phyloP scores from a whole-genome alignment of 2,797 vertebrate genomes.

The Chelon labrosus region DNA sequence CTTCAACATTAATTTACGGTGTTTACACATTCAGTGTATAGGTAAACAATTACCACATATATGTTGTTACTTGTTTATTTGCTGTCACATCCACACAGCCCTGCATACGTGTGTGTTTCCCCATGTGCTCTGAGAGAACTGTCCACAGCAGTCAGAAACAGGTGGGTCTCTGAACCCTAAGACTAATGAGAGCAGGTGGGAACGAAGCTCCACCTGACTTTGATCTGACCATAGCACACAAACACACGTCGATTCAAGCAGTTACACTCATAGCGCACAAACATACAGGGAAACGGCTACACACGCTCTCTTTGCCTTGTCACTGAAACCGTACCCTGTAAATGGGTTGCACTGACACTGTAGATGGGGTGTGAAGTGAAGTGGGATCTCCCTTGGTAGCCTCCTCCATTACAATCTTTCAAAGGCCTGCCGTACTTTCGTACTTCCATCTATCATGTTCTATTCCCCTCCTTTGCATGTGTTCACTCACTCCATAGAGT shows the following conservation, averaged over 20 bases:
- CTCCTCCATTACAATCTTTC: slow-evolving; percentile 77
- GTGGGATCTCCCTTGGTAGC: slow-evolving; percentile 67
- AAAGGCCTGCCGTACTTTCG: slow-evolving; percentile 72
- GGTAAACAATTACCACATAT: neutral
- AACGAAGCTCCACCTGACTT: slow-evolving; percentile 68
- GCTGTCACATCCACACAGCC: neutral
- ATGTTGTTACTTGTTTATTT: neutral
- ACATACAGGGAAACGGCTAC: slow-evolving; percentile 30
- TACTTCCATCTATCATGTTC: slow-evolving; percentile 78
- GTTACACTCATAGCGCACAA: slow-evolving; percentile 20
- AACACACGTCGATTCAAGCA: slow-evolving; percentile 23
- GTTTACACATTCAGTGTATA: neutral
- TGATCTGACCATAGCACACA: slow-evolving; percentile 64
- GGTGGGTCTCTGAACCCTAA: slow-evolving; percentile 51
- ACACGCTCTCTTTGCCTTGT: slow-evolving; percentile 26
- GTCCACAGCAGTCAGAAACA: slow-evolving; percentile 51
- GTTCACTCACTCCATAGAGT: slow-evolving; percentile 75
- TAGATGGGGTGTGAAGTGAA: slow-evolving; percentile 76
- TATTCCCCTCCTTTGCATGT: slow-evolving; percentile 71
- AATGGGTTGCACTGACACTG: slow-evolving; percentile 62
- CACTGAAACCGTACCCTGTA: slow-evolving; percentile 65
- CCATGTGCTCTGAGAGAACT: slow-evolving; percentile 24
- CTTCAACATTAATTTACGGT: neutral
- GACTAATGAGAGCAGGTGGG: slow-evolving; percentile 84
- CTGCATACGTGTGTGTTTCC: neutral